Evolutionary conservation across 2,797 vertebrate species (phyloP).

Genomic region (Arvicola amphibius): DNA sequence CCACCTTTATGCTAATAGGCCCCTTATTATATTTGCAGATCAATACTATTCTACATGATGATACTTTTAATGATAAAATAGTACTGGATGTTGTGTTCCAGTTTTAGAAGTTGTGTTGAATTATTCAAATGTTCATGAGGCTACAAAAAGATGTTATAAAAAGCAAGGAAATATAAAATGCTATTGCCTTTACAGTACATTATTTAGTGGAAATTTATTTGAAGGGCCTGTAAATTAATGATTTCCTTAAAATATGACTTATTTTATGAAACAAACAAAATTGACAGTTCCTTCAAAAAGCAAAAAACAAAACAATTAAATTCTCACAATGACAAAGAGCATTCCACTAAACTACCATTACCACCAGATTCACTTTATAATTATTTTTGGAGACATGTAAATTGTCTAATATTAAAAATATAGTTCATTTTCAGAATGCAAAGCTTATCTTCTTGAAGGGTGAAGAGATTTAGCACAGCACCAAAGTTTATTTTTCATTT

Average conservation of each 20-base stretch:
- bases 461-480: slow-evolving; percentile 64
- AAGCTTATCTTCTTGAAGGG: slow-evolving; percentile 24
- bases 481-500: slow-evolving; percentile 48
- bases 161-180: not conserved
- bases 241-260: slow-evolving; percentile 50
- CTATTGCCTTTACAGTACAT: not conserved
- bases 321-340: not conserved
- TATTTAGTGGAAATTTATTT: not conserved
- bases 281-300: not conserved
- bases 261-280: not conserved
- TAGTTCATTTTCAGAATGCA: slow-evolving; percentile 69
- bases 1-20: not conserved
- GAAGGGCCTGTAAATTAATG: not conserved
- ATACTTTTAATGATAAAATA: slow-evolving; percentile 35
- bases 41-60: not conserved
- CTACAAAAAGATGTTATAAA: slow-evolving; percentile 19
- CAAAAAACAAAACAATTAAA: not conserved
- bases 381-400: slow-evolving; percentile 7
- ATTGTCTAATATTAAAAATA: slow-evolving; percentile 62
- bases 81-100: not conserved
- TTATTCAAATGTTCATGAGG: slow-evolving; percentile 39
- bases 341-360: slow-evolving; percentile 22
- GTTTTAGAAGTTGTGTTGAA: not conserved
- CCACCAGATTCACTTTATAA: slow-evolving; percentile 2
- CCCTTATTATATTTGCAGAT: slow-evolving; percentile 30